Base-by-base conservation (phyloP, 2,113 vertebrate genomes). In the Rostratula benghalensis region DNA sequence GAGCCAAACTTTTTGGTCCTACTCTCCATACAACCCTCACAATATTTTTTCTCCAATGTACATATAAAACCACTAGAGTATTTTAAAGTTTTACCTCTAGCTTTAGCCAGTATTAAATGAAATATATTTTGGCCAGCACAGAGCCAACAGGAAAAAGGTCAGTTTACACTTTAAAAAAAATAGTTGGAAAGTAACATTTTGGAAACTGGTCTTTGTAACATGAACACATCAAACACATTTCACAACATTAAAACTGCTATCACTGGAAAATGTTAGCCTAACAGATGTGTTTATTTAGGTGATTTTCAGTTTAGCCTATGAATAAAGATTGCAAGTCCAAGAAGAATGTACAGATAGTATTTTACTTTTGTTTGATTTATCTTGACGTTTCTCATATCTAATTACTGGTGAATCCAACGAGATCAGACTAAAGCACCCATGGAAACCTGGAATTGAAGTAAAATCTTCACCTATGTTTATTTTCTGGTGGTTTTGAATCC, bases 231-330 rank as follows among this genome's bases (percentile, higher is more conserved):
- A 96, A 96, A 95, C 24, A 74, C 60, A 78, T 96, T 97, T 95
- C 96, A 76, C 89, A 94, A 90, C 94, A 50, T 65, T 87, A 94
- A 95, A 95, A 73, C 56, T 81, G 83, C 73, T 79, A 64, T 95
- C 89, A 63, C 88, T 97, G 90, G 93, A 97, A 94, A 90, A 96
- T 89, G 94, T 96, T 93, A 94, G 64, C 39, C 88, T 94, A 82
- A 35, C 94, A 94, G 90, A 96, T 93, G 83, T 94, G 78, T 97
- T 97, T 97, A 83, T 96, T 97, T 97, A 95, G 73, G 79, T 92
- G 67, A 94, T 85, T 94, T 91, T 87, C 87, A 93, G 11, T 46
- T 87, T 53, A 78, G 56, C 77, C 54, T 95, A 81, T 93, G 90
- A 92, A 74, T 59, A 68, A 31, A 67, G 46, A 77, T 76, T 83